A percentile compares a stretch with the other conserved stretches of the same genome.
Conservation (phyloP, 2,888 invertebrate genomes). For the Drosophila paranaensis region DNA sequence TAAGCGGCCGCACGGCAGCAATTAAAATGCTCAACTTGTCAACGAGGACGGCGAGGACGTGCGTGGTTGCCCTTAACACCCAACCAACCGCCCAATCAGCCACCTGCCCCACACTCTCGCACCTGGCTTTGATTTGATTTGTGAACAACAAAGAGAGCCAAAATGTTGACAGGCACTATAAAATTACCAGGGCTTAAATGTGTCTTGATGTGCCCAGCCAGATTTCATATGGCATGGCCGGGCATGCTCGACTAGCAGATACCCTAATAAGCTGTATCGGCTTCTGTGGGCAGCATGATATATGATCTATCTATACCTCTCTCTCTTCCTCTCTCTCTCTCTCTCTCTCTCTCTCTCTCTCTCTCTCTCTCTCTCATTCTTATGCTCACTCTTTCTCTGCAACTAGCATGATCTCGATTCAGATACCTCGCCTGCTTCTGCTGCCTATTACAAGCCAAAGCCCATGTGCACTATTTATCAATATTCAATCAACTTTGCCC, state of each 20-base stretch:
- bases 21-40: conserved; percentile 78
- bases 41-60: conserved; percentile 56
- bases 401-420: not conserved
- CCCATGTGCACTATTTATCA: not conserved
- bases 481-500: not conserved
- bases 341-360: not conserved
- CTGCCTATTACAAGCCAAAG: too few species aligned
- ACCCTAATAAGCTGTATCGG: not conserved
- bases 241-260: conserved; percentile 2
- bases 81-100: conserved; percentile 15
- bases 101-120: not conserved
- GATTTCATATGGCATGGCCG: conserved; percentile 3
- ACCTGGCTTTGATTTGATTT: conserved; percentile 64
- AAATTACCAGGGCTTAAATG: conserved; percentile 25
- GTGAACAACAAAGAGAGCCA: conserved; percentile 66
- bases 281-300: too few species aligned
- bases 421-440: not conserved
- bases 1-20: conserved; percentile 72
- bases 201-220: conserved; percentile 16
- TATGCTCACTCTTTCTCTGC: too few species aligned
- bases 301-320: too few species aligned
- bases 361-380: not conserved
- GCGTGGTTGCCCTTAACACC: conserved; percentile 55
- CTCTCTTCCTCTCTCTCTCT: too few species aligned
- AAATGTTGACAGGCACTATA: conserved; percentile 53